phyloP scores from a whole-genome alignment of 1,140 invertebrate species.

The Arion vulgaris region DNA sequence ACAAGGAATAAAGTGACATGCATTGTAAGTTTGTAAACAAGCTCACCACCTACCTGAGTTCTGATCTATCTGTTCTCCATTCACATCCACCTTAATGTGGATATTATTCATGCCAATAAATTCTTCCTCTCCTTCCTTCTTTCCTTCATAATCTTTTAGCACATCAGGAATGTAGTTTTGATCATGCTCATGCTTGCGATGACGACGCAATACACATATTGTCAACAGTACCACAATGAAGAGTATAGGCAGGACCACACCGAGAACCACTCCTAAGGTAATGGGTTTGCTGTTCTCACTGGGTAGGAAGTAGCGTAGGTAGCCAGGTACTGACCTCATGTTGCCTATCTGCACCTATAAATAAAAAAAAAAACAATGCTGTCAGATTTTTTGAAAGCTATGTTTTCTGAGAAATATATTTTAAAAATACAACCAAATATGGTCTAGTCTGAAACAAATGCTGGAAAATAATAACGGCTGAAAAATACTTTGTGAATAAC shows the following conservation, averaged over 20 bases:
- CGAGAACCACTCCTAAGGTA: slow-evolving; percentile 63
- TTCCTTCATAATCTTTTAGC: slow-evolving; percentile 62
- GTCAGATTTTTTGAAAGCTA: neutral
- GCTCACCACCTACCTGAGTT: slow-evolving; percentile 42
- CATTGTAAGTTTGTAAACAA: too few relatives aligned
- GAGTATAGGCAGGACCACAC: slow-evolving; percentile 66
- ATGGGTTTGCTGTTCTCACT: slow-evolving; percentile 59
- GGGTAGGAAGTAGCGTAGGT: slow-evolving; percentile 58
- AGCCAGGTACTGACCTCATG: slow-evolving; percentile 55
- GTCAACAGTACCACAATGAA: slow-evolving; percentile 64
- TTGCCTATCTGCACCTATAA: slow-evolving; percentile 62
- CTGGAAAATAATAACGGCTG: too few relatives aligned
- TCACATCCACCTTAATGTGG: slow-evolving; percentile 64
- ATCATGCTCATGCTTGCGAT: slow-evolving; percentile 62
- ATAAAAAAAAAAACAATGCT: neutral
- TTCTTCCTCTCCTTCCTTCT: slow-evolving; percentile 61
- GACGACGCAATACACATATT: slow-evolving; percentile 63
- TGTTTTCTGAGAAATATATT: too few relatives aligned
- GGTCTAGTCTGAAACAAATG: too few relatives aligned
- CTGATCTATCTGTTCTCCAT: slow-evolving; percentile 59
- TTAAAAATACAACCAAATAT: too few relatives aligned
- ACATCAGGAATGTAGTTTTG: slow-evolving; percentile 66
- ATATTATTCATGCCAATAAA: slow-evolving; percentile 58
- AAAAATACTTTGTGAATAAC: too few relatives aligned
- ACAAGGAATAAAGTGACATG: too few relatives aligned